Evolutionary conservation across 2,888 invertebrate genomes (phyloP), one percentile per base, ranked within the genome.

Genomic region (Melieria picta): DNA sequence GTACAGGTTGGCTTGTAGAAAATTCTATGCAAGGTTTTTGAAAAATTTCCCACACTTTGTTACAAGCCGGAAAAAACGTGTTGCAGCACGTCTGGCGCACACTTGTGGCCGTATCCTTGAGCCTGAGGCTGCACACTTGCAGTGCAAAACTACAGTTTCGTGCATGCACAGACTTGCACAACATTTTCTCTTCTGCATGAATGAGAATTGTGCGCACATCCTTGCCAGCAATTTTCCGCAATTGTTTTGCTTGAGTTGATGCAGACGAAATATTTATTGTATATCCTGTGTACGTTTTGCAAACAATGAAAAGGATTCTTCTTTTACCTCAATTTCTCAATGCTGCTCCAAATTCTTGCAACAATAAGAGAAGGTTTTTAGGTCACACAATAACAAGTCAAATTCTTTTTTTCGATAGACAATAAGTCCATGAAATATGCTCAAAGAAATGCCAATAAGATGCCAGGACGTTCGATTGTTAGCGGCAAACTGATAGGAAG

Each of bases 141-240:
- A 1, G 2, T 57, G 56, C 56, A 13, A 10, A 13, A 42, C 16
- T 13, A 30, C 42, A 10, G 2, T n/a, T 7, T 46, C 9, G 30
- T 5, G 57, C 66, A 67, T 67, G 66, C 50, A 58, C 66, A 43
- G 7, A 43, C 66, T 67, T 67, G 66, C 66, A 60, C 58, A 67
- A 67, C 30, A 30, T 30, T 30, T 30, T 30, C 30, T 30, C 30
- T 30, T 30, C 30, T 30, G 30, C 30, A 30, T 30, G 30, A 2
- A 30, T 30, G 30, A 30, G 30, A 30, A 30, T 30, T 30, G 30
- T 30, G 30, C 30, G 30, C 30, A 30, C 30, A 30, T 52, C 13
- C 13, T 16, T 7, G 16, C 4, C 55, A 11, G n/a, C 55, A n/a
- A 55, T 16, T 11, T 55, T 7, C 55, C 7, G 55, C 9, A 16